A percentile compares a stretch with the other conserved stretches of the same genome.
phyloP scores from a whole-genome alignment of 35 echinoderm and acorn worm species.

The Acanthaster planci region DNA sequence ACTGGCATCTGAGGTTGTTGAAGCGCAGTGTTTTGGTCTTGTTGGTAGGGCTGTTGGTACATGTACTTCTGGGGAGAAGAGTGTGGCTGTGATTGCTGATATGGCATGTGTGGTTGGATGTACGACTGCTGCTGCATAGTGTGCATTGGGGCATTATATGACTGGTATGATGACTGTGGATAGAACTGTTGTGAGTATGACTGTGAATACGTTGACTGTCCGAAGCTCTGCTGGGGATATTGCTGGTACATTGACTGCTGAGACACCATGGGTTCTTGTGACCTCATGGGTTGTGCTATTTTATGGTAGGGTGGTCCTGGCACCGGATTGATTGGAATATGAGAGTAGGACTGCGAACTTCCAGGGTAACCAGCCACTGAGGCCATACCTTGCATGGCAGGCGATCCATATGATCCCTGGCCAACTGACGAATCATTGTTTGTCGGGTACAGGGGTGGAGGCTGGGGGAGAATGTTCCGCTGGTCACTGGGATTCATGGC shows the following conservation, averaged over 20 bases:
- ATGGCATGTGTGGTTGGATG: conserved; percentile 40
- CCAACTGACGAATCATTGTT: conserved; percentile 39
- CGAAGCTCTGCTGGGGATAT: conserved; percentile 51
- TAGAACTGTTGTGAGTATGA: conserved; percentile 64
- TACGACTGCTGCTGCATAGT: conserved; percentile 20
- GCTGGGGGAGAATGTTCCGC: conserved; percentile 63
- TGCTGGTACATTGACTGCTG: conserved; percentile 69
- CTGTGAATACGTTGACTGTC: conserved; percentile 53
- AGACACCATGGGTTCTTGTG: conserved; percentile 41
- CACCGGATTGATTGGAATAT: conserved; percentile 94
- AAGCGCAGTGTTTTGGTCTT: background rate
- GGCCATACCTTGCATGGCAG: conserved; percentile 26
- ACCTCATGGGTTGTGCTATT: conserved; percentile 92
- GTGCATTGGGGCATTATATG: conserved; percentile 23
- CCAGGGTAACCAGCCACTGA: conserved; percentile 2
- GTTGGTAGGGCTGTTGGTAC: conserved; percentile 34
- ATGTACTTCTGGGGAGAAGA: conserved; percentile 57
- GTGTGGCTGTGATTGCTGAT: conserved; percentile 71
- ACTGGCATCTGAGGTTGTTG: conserved; percentile 12
- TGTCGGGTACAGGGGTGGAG: conserved; percentile 65
- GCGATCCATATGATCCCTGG: conserved; percentile 20
- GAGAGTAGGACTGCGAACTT: conserved; percentile 63
- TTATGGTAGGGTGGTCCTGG: conserved; percentile 90
- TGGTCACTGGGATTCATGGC: conserved; percentile 78
- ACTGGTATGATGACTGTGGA: conserved; percentile 52